Evolutionary conservation across 1,140 invertebrate genomes (phyloP).

Genomic region (Pachypsylla venusta): DNA sequence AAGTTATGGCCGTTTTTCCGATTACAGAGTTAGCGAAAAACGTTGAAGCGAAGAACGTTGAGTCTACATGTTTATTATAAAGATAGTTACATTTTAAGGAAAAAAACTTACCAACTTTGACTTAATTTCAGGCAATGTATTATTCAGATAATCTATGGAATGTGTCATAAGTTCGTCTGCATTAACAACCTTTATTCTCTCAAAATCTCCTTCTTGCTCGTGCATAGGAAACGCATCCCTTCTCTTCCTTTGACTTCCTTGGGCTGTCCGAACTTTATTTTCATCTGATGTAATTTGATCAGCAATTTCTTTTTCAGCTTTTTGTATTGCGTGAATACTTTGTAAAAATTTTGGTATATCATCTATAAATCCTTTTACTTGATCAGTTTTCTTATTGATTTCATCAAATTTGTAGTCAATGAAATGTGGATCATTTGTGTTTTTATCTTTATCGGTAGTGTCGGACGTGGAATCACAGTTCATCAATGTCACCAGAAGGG

Average conservation of each 20-base stretch:
- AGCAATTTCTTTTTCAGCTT: background rate
- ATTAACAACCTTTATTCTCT: conserved; percentile 2
- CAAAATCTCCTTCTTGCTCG: background rate
- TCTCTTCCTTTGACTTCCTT: background rate
- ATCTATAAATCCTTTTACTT: background rate
- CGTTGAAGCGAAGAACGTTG: no score
- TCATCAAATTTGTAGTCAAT: background rate
- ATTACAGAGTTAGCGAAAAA: no score
- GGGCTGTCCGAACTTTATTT: background rate
- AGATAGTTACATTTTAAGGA: background rate
- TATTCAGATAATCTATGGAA: conserved; percentile 1
- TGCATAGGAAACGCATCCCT: background rate
- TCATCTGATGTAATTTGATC: background rate
- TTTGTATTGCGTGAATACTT: background rate
- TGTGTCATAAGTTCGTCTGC: background rate
- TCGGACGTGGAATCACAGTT: background rate
- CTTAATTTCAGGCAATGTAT: background rate
- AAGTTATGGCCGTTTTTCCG: no score
- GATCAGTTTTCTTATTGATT: conserved; percentile 5
- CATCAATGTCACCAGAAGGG: background rate
- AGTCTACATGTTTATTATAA: background rate
- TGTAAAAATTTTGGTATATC: background rate
- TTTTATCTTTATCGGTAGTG: background rate
- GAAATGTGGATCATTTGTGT: background rate
- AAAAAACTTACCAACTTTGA: conserved; percentile 4